Evolutionary conservation across 2,888 invertebrate genomes (phyloP).

Genomic region (Hirtodrosophila cameraria): DNA sequence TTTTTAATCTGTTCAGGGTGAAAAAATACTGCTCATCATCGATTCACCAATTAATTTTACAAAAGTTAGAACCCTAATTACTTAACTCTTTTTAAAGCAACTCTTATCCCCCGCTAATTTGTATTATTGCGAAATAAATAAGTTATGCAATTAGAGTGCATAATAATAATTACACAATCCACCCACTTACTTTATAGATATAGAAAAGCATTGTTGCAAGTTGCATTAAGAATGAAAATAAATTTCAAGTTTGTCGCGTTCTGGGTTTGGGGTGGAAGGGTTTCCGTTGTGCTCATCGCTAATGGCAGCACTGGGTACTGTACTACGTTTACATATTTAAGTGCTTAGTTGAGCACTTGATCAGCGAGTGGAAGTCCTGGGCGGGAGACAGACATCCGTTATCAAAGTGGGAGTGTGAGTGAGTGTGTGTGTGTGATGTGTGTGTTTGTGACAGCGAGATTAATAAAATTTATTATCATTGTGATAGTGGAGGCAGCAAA

Average conservation of each 20-base stretch:
- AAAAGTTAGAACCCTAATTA: too few species aligned
- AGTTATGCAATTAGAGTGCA: constrained; percentile 48
- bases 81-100: too few species aligned
- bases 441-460: constrained; percentile 65
- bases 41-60: too few species aligned
- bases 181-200: too few species aligned
- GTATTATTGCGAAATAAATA: constrained; percentile 31
- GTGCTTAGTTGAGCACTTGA: constrained; percentile 62
- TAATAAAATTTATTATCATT: constrained; percentile 78
- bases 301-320: constrained; percentile 29
- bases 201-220: constrained; percentile 10
- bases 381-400: constrained; percentile 15
- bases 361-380: constrained; percentile 37
- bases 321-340: constrained; percentile 57
- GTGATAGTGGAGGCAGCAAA: constrained; percentile 64
- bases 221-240: constrained; percentile 57
- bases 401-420: background rate
- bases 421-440: constrained; percentile 12
- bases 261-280: constrained; percentile 19
- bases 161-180: constrained; percentile 64
- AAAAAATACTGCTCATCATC: too few species aligned
- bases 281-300: constrained; percentile 23
- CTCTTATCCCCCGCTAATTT: too few species aligned
- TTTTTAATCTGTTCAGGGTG: too few species aligned
- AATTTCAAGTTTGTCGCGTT: constrained; percentile 48